Evolutionary conservation across 2,888 invertebrate species (phyloP).

Genomic region (Polydrusus cervinus): DNA sequence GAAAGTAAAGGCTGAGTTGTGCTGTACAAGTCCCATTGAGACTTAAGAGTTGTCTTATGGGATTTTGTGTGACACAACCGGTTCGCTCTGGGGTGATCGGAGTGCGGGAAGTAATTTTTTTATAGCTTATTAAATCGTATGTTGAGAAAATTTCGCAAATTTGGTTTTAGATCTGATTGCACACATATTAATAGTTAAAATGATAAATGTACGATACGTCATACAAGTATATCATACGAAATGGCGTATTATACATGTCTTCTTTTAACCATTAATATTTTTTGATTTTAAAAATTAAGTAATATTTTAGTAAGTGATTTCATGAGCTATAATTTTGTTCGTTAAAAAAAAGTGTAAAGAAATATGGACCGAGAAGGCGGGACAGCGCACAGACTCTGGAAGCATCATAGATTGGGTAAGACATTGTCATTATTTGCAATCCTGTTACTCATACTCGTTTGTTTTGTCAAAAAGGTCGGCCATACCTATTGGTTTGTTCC

Average conservation of each 20-base stretch:
- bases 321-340: slow-evolving; percentile 10
- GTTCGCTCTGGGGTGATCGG: slow-evolving; percentile 1
- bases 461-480: too few species aligned
- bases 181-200: too few species aligned
- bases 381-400: neutral
- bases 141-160: too few species aligned
- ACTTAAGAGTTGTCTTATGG: neutral
- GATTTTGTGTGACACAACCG: neutral
- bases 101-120: neutral
- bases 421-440: neutral
- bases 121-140: slow-evolving; percentile 1
- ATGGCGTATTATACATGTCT: neutral
- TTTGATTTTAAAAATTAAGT: too few species aligned
- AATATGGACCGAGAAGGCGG: neutral
- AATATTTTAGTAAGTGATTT: neutral
- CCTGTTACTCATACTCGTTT: too few species aligned
- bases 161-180: too few species aligned
- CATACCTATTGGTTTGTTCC: too few species aligned
- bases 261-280: neutral
- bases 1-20: slow-evolving; percentile 14
- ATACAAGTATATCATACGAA: too few species aligned
- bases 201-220: too few species aligned
- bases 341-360: neutral
- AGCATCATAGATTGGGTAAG: neutral
- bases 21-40: neutral